A percentile compares a stretch with the other conserved stretches of the same genome.
Conservation (phyloP, 2,888 invertebrate species). For the Escarpia spicata region DNA sequence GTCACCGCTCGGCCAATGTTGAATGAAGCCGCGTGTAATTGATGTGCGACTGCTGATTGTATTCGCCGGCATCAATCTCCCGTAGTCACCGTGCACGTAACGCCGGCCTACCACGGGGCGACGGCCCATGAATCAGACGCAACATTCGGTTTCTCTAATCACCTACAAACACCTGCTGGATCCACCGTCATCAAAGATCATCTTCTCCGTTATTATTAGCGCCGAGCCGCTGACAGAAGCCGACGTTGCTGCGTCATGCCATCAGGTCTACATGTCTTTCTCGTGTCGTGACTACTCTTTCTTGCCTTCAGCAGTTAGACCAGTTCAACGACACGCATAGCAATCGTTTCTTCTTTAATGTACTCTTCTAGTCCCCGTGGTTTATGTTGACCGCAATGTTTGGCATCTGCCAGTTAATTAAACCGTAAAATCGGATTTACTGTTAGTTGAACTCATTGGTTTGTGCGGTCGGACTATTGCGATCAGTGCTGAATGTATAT, state of each 20-base stretch:
- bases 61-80: not conserved
- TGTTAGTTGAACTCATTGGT: not conserved
- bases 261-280: not conserved
- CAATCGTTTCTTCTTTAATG: not conserved
- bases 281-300: not conserved
- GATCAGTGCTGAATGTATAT: not conserved
- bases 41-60: not conserved
- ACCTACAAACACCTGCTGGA: not conserved
- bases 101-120: not conserved
- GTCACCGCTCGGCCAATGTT: too few species aligned
- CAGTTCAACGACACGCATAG: not conserved
- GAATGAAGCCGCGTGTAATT: too few species aligned
- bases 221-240: not conserved
- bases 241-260: not conserved
- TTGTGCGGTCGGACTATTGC: not conserved
- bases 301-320: not conserved
- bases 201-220: not conserved
- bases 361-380: not conserved
- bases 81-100: not conserved
- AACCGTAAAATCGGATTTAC: not conserved
- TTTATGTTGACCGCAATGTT: not conserved
- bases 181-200: not conserved
- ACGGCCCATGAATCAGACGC: not conserved
- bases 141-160: constrained; percentile 5
- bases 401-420: not conserved